phyloP scores from a whole-genome alignment of 2,797 vertebrate genomes.

The Melanotaenia trifasciata region DNA sequence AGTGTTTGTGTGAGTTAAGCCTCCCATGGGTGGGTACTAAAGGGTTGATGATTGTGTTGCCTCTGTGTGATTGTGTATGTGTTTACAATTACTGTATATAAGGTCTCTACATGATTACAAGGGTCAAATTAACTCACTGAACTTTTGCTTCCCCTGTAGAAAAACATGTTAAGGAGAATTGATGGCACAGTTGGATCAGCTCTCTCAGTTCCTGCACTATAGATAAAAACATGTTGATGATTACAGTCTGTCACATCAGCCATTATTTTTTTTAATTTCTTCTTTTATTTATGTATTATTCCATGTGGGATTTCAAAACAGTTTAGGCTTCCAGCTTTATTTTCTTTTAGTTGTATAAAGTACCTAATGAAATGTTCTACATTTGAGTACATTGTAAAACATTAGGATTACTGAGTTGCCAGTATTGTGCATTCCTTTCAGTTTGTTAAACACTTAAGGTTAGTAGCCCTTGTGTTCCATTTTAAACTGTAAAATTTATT shows the following conservation, averaged over 20 bases:
- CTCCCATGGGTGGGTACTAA: slow-evolving; percentile 32
- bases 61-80: slow-evolving; percentile 11
- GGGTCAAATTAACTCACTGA: slow-evolving; percentile 13
- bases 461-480: too few relatives aligned
- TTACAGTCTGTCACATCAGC: background rate
- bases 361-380: too few relatives aligned
- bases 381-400: too few relatives aligned
- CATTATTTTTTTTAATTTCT: background rate
- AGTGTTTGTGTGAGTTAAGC: slow-evolving; percentile 47
- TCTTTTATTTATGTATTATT: slow-evolving; percentile 6
- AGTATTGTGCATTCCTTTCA: too few relatives aligned
- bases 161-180: slow-evolving; percentile 2
- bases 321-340: background rate
- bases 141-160: slow-evolving; percentile 12
- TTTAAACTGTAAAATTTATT: too few relatives aligned
- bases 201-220: background rate
- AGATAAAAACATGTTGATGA: background rate
- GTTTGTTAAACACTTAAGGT: too few relatives aligned
- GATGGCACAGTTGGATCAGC: slow-evolving; percentile 2
- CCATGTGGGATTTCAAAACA: background rate
- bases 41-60: slow-evolving; percentile 34
- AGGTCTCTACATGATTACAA: slow-evolving; percentile 21
- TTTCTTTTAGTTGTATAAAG: too few relatives aligned
- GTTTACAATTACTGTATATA: slow-evolving; percentile 9
- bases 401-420: too few relatives aligned